Evolutionary conservation across 2,113 vertebrate species (phyloP), one percentile per base, ranked within the genome.

Genomic region (Hucho hucho): DNA sequence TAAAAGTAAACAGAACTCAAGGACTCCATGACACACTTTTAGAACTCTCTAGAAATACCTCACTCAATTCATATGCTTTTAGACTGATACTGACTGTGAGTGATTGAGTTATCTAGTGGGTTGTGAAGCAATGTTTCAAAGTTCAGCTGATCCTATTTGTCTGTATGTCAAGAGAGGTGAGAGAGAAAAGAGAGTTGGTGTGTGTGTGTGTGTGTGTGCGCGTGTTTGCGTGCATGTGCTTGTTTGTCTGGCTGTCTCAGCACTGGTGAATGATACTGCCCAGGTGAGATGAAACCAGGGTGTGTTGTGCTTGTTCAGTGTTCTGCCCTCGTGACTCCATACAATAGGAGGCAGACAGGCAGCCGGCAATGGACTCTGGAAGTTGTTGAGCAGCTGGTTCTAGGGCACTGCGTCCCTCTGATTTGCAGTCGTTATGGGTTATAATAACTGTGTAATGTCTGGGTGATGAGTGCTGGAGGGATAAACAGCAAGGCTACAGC

Each of bases 101-200:
- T 64, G 47, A 25, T 18, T 69, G 68, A 69, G 72, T 84, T 74
- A 79, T 81, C 68, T 80, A 64, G 18, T 70, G 75, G 73, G 22
- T 72, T 75, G 69, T 83, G 77, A 65, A 49, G 43, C 2, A 13
- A 3, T 70, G 65, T 59, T 13, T 77, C 69, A 65, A 80, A 80
- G 76, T 81, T 82, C 61, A 80, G 13, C 9, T 49, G 53, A 32
- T 5, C 32, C 18, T 61, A 25, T 59, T 12, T 71, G 11, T 49
- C 53, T 72, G 20, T 53, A 37, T 47, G 37, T 74, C 22, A 18
- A 72, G 28, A 4, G 28, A 18, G 3, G 6, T 58, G 29, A 56
- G 66, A 20, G 61, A 63, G 46, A 24, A 73, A 79, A 75, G 6
- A 46, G 32, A 46, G 59, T 22, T 14, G 28, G 71, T 64, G 59